Base-by-base conservation (phyloP, 2,113 vertebrate genomes). In the Trichomycterus rosablanca region DNA sequence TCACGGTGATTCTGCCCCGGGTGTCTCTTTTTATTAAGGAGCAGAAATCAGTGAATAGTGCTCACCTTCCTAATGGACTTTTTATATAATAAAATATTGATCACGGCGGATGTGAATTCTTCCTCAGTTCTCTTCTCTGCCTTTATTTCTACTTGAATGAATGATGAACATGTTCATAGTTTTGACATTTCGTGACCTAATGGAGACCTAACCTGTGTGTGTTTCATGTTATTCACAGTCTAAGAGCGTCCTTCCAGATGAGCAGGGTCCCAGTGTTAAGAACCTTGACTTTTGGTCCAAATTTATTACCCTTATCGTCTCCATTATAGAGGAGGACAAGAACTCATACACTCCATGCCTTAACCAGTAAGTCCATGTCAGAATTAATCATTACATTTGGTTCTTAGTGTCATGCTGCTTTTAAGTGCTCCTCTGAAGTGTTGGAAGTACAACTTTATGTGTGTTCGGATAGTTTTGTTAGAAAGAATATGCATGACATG, bases 231-330 rank as follows among this genome's bases (percentile, higher is more conserved):
- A 12, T 34, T 23, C 11, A 23, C 79, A 98, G 96, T 87, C 81
- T 24, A 98, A 97, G 83, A 92, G 92, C 1, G 87, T 95, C 1
- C 91, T 93, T 18, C 91, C 93, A 0, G 96, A 98, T 40, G 96
- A 98, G 32, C 96, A 98, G 77, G 96, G 96, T 0, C 96, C 95
- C 68, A 98, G 91, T 81, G 86, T 91, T 80, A 98, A 93, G 81
- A 98, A 98, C 83, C 83, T 98, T 22, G 95, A 98, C 83, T 98
- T 98, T 81, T 98, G 95, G 95, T 97, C 95, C 63, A 98, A 98
- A 79, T 90, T 98, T 44, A 98, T 98, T 75, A 98, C 96, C 5
- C 88, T 98, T 60, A 98, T 97, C 0, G 96, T 98, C 62, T 98
- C 96, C 70, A 98, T 98, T 71, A 97, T 97, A 0, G 96, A 98